Evolutionary conservation across 1,140 invertebrate genomes (phyloP).

Genomic region (Ooceraea biroi): DNA sequence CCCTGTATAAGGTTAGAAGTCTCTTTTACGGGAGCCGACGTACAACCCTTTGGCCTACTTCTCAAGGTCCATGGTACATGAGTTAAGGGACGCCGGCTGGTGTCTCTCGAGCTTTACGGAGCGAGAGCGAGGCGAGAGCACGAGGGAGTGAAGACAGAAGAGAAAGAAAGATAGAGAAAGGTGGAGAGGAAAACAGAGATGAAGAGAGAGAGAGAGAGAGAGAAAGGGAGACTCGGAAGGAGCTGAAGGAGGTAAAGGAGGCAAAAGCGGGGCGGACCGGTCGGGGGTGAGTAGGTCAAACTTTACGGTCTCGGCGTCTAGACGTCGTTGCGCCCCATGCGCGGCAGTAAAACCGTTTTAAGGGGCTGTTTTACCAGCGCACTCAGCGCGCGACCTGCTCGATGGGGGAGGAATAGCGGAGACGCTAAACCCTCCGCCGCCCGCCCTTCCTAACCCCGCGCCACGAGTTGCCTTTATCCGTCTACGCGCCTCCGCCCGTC

Average conservation of each 20-base stretch:
- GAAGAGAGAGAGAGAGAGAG: conserved; percentile 16
- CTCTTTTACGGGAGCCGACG: conserved; percentile 48
- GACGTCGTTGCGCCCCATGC: conserved; percentile 85
- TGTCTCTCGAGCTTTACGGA: conserved; percentile 45
- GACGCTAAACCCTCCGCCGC: conserved; percentile 48
- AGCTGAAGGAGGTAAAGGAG: conserved; percentile 39
- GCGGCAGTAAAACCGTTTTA: conserved; percentile 86
- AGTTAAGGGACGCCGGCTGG: conserved; percentile 66
- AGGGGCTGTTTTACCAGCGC: conserved; percentile 85
- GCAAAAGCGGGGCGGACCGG: conserved; percentile 53
- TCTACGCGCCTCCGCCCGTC: conserved; percentile 45
- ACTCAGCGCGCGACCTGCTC: conserved; percentile 78
- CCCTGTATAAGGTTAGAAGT: conserved; percentile 65
- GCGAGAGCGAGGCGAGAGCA: conserved; percentile 47
- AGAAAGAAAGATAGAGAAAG: conserved; percentile 22
- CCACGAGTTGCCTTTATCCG: conserved; percentile 62
- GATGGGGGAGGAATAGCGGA: conserved; percentile 66
- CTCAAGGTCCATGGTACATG: conserved; percentile 70
- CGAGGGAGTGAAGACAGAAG: conserved; percentile 40
- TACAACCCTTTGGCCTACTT: conserved; percentile 80
- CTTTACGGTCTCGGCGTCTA: conserved; percentile 85
- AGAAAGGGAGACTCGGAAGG: conserved; percentile 1
- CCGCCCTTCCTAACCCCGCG: background rate
- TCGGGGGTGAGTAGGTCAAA: conserved; percentile 86
- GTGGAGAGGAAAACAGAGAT: too few species aligned